Base-by-base conservation (phyloP, 2,888 invertebrate species). In the Microdon myrmicae region DNA sequence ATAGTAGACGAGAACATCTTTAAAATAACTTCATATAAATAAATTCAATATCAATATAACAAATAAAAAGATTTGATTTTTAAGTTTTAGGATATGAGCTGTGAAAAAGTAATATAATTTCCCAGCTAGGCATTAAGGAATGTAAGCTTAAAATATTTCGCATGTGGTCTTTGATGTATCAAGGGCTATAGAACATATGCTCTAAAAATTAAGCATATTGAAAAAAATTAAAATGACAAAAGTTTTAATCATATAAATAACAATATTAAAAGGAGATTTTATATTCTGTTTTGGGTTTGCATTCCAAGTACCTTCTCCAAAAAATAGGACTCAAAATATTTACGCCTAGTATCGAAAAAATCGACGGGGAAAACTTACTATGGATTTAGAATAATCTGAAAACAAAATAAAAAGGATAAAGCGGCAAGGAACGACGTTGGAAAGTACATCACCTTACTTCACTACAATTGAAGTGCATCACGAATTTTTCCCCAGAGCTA, bases 31-130 rank as follows among this genome's bases (percentile, higher is more conserved):
- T 10, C 9, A n/a, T 20, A 8, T 29, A 10, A 25, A 29, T 8
- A 17, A 7, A 34, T 26, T 28, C 10, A 25, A 3, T 6, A 16
- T 5, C n/a, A 29, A 41, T 9, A 29, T 31, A 2, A 6, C 28
- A 17, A 34, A 16, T 17, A 29, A 6, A 13, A 34, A 10, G 17
- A 26, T 6, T 20, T 20, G 26, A 22, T 13, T 37, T 54, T 5
- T 29, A 8, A 29, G 13, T 25, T 23, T 45, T 12, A 10, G 31
- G 28, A 38, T 17, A 54, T 43, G n/a, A n/a, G 44, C 25, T 44
- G 38, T 34, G 38, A 37, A 13, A n/a, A 13, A 29, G n/a, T n/a
- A n/a, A 22, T 14, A 13, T 25, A 2, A 41, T 34, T 23, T 28
- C 23, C 22, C 9, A 3, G 3, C 13, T 44, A 12, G n/a, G n/a